Conservation (phyloP, 2,113 vertebrate genomes). For the Mionectes macconnelli region DNA sequence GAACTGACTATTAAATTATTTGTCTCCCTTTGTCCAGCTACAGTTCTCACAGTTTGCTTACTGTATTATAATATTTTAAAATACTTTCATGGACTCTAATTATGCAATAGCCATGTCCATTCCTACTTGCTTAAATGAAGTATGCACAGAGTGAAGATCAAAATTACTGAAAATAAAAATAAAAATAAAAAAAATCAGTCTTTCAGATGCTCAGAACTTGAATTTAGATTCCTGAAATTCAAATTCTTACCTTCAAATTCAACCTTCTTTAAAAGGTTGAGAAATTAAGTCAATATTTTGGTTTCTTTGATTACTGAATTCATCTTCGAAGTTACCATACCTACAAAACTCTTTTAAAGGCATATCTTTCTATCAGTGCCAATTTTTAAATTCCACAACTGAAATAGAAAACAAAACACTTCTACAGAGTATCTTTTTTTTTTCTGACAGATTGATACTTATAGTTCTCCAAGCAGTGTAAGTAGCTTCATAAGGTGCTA, state of each 20-base stretch:
- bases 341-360: neutral
- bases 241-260: neutral
- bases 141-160: neutral
- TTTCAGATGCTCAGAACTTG: neutral
- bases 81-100: neutral
- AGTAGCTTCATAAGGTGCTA: neutral
- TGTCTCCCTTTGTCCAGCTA: neutral
- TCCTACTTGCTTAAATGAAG: neutral
- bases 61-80: neutral
- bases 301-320: neutral
- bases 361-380: neutral
- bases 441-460: neutral
- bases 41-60: neutral
- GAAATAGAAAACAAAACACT: neutral
- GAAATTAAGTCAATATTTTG: neutral
- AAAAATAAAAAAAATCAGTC: too few relatives aligned
- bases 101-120: neutral
- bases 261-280: neutral
- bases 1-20: neutral
- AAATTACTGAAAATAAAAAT: neutral
- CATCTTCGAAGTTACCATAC: neutral
- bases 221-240: neutral
- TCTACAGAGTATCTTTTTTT: neutral
- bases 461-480: neutral
- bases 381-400: neutral